Evolutionary conservation across 2,113 vertebrate genomes (phyloP).

Genomic region (Nematolebias whitei): DNA sequence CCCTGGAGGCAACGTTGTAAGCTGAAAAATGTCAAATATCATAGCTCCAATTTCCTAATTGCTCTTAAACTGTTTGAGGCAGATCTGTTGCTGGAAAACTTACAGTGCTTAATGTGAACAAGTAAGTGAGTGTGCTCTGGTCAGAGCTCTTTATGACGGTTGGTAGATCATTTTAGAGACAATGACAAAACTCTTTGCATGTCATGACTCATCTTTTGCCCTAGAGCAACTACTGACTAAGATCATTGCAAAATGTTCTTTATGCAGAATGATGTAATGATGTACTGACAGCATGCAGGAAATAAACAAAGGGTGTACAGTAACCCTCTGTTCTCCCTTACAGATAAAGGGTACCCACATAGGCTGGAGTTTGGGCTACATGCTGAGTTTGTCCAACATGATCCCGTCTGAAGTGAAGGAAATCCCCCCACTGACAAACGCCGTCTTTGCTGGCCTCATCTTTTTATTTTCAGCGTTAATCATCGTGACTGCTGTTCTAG

Average conservation of each 20-base stretch:
- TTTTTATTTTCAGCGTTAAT: conserved; percentile 83
- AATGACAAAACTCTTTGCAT: conserved; percentile 9
- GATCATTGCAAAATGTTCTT: conserved; percentile 4
- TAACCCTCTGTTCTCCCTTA: conserved; percentile 25
- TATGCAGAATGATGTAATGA: background rate
- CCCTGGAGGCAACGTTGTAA: background rate
- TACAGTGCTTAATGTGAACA: conserved; percentile 36
- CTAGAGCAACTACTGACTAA: conserved; percentile 4
- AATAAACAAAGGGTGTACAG: background rate
- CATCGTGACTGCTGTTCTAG: conserved; percentile 80
- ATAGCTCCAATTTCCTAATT: conserved; percentile 30
- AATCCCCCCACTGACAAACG: conserved; percentile 81
- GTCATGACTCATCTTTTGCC: conserved; percentile 43
- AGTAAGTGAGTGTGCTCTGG: conserved; percentile 36
- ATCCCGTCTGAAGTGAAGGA: conserved; percentile 88
- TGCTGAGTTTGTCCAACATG: conserved; percentile 94
- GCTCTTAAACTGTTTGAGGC: conserved; percentile 9
- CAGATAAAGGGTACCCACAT: conserved; percentile 90
- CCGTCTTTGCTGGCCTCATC: conserved; percentile 84
- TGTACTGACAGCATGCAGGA: background rate
- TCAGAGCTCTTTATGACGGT: conserved; percentile 5
- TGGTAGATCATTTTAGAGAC: background rate
- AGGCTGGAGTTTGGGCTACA: conserved; percentile 94
- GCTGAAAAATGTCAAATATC: conserved; percentile 13
- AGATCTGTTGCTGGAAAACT: conserved; percentile 18